Evolutionary conservation across 37 sponge, comb jelly and placozoan genomes (phyloP).

Genomic region (Hexactinellida sp.): DNA sequence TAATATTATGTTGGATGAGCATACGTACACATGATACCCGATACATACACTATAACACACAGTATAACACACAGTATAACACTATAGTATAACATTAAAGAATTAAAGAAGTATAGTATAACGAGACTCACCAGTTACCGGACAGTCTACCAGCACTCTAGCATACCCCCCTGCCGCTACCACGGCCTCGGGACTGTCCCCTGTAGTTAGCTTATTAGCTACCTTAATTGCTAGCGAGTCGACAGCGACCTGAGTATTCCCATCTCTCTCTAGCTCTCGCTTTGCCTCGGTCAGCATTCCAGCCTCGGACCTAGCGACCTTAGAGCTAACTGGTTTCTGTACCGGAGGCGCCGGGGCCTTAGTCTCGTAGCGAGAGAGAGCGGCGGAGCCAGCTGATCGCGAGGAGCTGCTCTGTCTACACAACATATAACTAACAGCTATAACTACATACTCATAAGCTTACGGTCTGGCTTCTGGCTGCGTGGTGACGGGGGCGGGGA

Average conservation of each 20-base stretch:
- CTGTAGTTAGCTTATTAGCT: not conserved
- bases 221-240: not conserved
- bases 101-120: too few species aligned
- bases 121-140: not conserved
- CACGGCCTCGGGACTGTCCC: not conserved
- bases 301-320: not conserved
- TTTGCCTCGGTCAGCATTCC: not conserved
- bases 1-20: too few species aligned
- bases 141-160: not conserved
- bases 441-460: not conserved
- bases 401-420: slow-evolving; percentile 1
- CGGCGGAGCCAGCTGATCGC: not conserved
- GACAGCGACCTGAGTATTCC: not conserved
- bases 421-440: not conserved
- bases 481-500: not conserved
- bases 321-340: not conserved
- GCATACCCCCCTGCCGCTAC: not conserved
- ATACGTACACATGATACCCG: too few species aligned
- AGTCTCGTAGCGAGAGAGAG: not conserved
- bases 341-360: not conserved
- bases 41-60: too few species aligned
- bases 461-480: not conserved
- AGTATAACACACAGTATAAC: too few species aligned
- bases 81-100: too few species aligned
- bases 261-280: not conserved